A percentile compares a stretch with the other conserved stretches of the same genome.
phyloP scores from a whole-genome alignment of 2,113 vertebrate genomes.

The Nerophis lumbriciformis region DNA sequence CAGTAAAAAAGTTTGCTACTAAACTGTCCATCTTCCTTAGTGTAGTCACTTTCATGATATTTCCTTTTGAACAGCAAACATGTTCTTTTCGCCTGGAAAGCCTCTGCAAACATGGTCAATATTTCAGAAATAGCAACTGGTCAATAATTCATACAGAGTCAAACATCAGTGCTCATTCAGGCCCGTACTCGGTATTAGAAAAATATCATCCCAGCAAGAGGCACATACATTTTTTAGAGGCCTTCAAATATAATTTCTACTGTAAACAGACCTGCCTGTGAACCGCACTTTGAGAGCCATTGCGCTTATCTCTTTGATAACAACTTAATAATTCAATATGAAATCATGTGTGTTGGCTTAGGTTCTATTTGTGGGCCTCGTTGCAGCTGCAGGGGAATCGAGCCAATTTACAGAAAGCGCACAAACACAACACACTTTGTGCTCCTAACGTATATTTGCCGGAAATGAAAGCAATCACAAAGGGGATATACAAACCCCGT shows the following conservation, averaged over 20 bases:
- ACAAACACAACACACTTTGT: constrained; percentile 1
- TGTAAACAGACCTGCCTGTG: constrained; percentile 35
- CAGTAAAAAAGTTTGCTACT: background rate
- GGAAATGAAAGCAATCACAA: too few relatives aligned
- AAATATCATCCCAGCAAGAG: constrained; percentile 4
- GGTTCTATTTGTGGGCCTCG: background rate
- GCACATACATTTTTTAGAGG: constrained; percentile 49
- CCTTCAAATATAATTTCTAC: constrained; percentile 36
- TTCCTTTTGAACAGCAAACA: background rate
- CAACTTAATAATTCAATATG: constrained; percentile 29
- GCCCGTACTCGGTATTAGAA: constrained; percentile 2
- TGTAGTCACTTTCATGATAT: background rate
- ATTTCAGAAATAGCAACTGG: constrained; percentile 29
- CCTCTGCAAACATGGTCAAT: constrained; percentile 25
- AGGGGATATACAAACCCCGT: too few relatives aligned
- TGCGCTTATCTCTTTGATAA: constrained; percentile 12
- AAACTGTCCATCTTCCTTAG: background rate
- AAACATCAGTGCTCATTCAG: constrained; percentile 7
- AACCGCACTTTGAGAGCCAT: constrained; percentile 3
- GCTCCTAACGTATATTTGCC: too few relatives aligned
- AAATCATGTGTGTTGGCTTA: constrained; percentile 13
- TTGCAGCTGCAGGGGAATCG: too few relatives aligned
- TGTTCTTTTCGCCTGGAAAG: background rate
- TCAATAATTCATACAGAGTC: constrained; percentile 38
- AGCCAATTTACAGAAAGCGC: background rate